Evolutionary conservation across 1,140 invertebrate genomes (phyloP).

Genomic region (Solen grandis): DNA sequence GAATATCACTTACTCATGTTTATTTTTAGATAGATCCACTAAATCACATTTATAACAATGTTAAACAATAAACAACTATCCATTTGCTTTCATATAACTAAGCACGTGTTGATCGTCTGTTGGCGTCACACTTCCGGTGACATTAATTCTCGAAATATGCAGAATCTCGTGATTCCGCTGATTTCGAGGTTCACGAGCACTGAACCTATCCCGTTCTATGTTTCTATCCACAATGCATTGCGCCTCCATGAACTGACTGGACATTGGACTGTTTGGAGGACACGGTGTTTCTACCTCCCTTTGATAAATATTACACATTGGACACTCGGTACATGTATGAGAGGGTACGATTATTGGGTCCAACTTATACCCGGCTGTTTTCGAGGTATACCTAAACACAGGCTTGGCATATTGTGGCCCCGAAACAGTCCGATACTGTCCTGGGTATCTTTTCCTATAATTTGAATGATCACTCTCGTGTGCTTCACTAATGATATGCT

Average conservation of each 20-base stretch:
- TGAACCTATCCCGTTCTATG: background rate
- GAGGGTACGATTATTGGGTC: conserved; percentile 66
- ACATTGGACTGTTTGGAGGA: conserved; percentile 64
- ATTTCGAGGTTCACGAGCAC: background rate
- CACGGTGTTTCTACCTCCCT: conserved; percentile 46
- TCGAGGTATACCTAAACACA: conserved; percentile 55
- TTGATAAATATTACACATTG: conserved; percentile 58
- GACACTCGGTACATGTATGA: conserved; percentile 63
- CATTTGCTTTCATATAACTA: background rate
- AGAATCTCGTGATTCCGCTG: background rate
- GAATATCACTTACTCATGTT: too few species aligned
- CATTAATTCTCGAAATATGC: conserved; percentile 20
- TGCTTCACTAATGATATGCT: too few species aligned
- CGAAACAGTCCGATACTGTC: too few species aligned
- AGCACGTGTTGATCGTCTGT: background rate
- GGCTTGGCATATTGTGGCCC: too few species aligned
- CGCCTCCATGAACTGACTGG: conserved; percentile 25
- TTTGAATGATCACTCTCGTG: too few species aligned
- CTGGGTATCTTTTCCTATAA: too few species aligned
- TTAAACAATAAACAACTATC: background rate
- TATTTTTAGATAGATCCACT: too few species aligned
- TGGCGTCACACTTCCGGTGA: background rate
- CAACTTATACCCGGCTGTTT: conserved; percentile 44
- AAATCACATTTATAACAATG: too few species aligned
- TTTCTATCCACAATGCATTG: too few species aligned